Percentiles rank a stretch among this genome's conserved stretches.
Conservation (phyloP, 2,113 vertebrate genomes). For the Passerina amoena region DNA sequence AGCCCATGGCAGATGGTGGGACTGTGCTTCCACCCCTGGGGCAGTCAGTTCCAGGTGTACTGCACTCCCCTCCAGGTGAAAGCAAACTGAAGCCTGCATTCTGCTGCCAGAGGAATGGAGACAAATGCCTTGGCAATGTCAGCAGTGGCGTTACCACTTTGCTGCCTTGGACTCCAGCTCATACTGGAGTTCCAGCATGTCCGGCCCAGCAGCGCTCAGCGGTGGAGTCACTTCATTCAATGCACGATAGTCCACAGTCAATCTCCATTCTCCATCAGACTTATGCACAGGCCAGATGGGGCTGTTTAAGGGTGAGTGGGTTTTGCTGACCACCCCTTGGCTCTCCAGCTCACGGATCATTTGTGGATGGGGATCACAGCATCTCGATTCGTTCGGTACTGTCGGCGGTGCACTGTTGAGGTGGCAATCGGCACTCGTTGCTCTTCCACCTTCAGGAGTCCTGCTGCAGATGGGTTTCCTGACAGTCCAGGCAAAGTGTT, state of each 20-base stretch:
- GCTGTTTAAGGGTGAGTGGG: neutral
- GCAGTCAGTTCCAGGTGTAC: neutral
- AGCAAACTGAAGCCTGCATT: neutral
- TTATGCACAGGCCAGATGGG: fast-evolving
- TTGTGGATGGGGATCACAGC: neutral
- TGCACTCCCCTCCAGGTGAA: neutral
- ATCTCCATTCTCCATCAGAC: fast-evolving
- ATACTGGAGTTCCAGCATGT: neutral
- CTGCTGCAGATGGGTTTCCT: neutral
- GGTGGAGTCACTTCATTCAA: neutral
- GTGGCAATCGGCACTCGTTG: neutral
- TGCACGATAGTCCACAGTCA: fast-evolving
- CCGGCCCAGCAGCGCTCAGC: neutral
- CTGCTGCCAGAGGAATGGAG: neutral
- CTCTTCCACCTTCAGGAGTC: neutral
- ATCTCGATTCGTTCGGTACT: fast-evolving
- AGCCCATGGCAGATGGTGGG: neutral
- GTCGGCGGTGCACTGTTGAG: fast-evolving
- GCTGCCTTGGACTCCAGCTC: neutral
- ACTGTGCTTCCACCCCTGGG: neutral
- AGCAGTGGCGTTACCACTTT: fast-evolving
- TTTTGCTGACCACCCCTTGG: neutral
- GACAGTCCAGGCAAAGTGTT: neutral
- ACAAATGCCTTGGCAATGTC: neutral
- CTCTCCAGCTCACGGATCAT: neutral